A percentile compares a stretch with the other conserved stretches of the same genome.
These are phyloP conservation scores for Hyperopisus bebe DNA, from an alignment of 2,113 vertebrate species.

Conservation along the genomic window DNA sequence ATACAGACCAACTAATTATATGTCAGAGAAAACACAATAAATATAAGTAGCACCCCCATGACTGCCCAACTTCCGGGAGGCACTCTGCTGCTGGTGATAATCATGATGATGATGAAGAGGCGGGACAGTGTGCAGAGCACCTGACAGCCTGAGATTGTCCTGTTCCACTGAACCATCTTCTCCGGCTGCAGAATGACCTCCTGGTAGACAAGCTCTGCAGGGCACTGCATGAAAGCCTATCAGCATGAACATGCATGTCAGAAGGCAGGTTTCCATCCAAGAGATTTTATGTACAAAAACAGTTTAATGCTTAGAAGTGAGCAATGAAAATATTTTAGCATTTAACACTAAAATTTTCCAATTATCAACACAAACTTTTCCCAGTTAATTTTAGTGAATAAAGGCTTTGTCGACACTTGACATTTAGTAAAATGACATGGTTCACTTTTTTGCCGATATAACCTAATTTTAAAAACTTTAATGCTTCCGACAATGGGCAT, in stretches of 20 bases:
- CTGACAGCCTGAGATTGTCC: slow-evolving; percentile 82
- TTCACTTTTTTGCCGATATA: too few species aligned
- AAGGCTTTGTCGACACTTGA: too few species aligned
- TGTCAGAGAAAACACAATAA: not conserved
- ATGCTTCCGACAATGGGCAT: too few species aligned
- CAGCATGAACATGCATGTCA: slow-evolving; percentile 12
- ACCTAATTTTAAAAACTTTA: too few species aligned
- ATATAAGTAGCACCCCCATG: not conserved
- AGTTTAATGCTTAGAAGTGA: too few species aligned
- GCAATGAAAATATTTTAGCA: too few species aligned
- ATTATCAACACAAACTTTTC: too few species aligned
- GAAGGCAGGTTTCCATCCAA: too few species aligned
- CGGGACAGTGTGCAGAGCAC: slow-evolving; percentile 45
- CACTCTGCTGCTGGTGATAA: not conserved
- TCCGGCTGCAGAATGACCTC: slow-evolving; percentile 94
- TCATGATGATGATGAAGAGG: not conserved
- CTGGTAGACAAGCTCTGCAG: slow-evolving; percentile 86
- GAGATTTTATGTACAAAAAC: too few species aligned
- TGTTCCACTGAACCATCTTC: slow-evolving; percentile 94
- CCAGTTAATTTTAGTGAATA: too few species aligned
- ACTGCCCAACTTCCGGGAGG: not conserved
- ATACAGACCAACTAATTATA: not conserved
- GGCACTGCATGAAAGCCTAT: slow-evolving; percentile 84
- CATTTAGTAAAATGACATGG: too few species aligned
- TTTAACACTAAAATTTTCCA: too few species aligned